Evolutionary conservation across 1,140 invertebrate species (phyloP).

Genomic region (Cyphomyrmex costatus): DNA sequence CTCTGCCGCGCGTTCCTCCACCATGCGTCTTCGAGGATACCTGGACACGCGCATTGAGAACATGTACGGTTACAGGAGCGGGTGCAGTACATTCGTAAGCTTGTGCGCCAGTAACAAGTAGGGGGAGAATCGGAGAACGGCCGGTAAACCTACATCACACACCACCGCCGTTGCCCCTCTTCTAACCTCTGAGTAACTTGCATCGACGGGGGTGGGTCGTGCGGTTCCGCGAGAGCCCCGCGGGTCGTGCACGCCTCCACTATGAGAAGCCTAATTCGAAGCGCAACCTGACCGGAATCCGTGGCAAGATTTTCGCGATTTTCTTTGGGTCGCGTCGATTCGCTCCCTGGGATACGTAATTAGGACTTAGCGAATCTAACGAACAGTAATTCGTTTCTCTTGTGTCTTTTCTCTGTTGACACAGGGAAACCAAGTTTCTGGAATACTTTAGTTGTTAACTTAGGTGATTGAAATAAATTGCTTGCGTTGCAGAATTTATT

Average conservation of each 20-base stretch:
- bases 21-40: conserved; percentile 49
- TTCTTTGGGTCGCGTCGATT: conserved; percentile 38
- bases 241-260: conserved; percentile 37
- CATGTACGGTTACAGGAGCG: conserved; percentile 31
- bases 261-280: conserved; percentile 50
- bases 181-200: neutral
- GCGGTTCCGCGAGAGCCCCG: conserved; percentile 1
- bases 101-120: conserved; percentile 59
- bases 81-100: conserved; percentile 46
- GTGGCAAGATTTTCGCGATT: conserved; percentile 4
- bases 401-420: neutral
- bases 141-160: conserved; percentile 56
- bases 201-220: conserved; percentile 33
- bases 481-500: neutral
- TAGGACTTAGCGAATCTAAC: conserved; percentile 34
- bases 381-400: neutral
- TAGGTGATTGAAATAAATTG: neutral
- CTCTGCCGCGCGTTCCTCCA: conserved; percentile 59
- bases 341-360: conserved; percentile 33
- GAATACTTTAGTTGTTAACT: conserved; percentile 6
- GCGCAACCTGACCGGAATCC: conserved; percentile 35
- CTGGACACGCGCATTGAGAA: conserved; percentile 53
- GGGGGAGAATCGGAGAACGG: conserved; percentile 61
- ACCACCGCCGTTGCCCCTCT: neutral
- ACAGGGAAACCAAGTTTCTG: neutral